A percentile compares a stretch with the other conserved stretches of the same genome.
Evolutionary conservation across 2,113 vertebrate genomes (phyloP).

Genomic region (Budorcas taxicolor): DNA sequence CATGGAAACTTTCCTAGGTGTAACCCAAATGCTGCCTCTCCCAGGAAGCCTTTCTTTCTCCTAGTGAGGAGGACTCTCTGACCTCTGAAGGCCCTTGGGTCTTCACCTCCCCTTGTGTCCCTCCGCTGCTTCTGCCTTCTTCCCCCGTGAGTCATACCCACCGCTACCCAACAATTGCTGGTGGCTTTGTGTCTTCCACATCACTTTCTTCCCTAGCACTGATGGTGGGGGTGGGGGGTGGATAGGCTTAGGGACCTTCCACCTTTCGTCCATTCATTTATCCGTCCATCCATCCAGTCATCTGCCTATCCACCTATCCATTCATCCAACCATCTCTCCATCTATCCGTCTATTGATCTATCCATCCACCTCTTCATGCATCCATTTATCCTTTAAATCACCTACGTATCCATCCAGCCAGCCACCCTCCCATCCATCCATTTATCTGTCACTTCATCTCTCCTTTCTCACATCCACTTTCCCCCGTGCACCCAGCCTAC

Average conservation of each 20-base stretch:
- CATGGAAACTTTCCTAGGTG: neutral
- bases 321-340: neutral
- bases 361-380: neutral
- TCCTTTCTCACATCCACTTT: neutral
- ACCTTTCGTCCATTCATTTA: no score
- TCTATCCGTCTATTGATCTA: fast-evolving
- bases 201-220: neutral
- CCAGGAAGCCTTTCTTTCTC: neutral
- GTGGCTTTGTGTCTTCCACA: neutral
- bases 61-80: neutral
- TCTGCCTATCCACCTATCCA: neutral
- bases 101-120: no score
- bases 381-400: neutral
- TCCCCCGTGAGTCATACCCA: fast-evolving
- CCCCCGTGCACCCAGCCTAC: neutral
- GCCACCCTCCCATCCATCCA: neutral
- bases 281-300: neutral
- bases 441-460: neutral
- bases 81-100: neutral
- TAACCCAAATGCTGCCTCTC: neutral
- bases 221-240: neutral
- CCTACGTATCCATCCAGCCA: neutral
- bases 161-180: neutral
- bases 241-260: neutral
- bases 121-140: neutral